A percentile compares a stretch with the other conserved stretches of the same genome.
Evolutionary conservation across 2,113 vertebrate species (phyloP).

Genomic region (Dascyllus trimaculatus): DNA sequence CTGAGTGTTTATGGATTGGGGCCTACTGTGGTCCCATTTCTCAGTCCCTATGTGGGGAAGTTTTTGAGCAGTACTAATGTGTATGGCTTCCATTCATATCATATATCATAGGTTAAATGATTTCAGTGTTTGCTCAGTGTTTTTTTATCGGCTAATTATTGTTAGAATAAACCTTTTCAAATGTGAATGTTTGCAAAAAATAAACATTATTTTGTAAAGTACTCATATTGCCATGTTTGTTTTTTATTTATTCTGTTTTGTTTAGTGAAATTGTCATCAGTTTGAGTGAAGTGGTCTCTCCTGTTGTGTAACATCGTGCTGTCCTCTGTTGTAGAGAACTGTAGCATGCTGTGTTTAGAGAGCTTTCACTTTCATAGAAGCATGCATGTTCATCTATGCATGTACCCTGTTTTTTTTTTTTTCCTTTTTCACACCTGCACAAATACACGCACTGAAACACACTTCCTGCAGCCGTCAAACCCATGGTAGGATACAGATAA

Average conservation of each 20-base stretch:
- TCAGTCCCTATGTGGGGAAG: constrained; percentile 1
- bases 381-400: constrained; percentile 67
- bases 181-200: constrained; percentile 88
- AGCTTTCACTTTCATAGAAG: constrained; percentile 31
- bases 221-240: constrained; percentile 74
- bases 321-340: constrained; percentile 30
- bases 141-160: constrained; percentile 49
- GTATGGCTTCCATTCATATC: constrained; percentile 26
- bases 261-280: constrained; percentile 43
- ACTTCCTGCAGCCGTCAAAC: constrained; percentile 24
- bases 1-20: background rate
- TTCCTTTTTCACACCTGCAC: constrained; percentile 33
- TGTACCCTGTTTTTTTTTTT: constrained; percentile 43
- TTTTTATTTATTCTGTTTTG: constrained; percentile 41
- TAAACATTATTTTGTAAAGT: constrained; percentile 82
- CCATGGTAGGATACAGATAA: constrained; percentile 9
- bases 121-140: constrained; percentile 35
- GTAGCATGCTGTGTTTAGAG: constrained; percentile 45
- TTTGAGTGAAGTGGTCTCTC: constrained; percentile 26
- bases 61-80: constrained; percentile 22
- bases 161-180: constrained; percentile 65
- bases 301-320: constrained; percentile 24
- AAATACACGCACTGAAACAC: constrained; percentile 19
- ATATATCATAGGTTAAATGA: constrained; percentile 27
- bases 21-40: background rate